These are phyloP conservation scores for Cryptoleucopteryx plumbea DNA, from an alignment of 2,113 vertebrate species.

Conservation along the genomic window DNA sequence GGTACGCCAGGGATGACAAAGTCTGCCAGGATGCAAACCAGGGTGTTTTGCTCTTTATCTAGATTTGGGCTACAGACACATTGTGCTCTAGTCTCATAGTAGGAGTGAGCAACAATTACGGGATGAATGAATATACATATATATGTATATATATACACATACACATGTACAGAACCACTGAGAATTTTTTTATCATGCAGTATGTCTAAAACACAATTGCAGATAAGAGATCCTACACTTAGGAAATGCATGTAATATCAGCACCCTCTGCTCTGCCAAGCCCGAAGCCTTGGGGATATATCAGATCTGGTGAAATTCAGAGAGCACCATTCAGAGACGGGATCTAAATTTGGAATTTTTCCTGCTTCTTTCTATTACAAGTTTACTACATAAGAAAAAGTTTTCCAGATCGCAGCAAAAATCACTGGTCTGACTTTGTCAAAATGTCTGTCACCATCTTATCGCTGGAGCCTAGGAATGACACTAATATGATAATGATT, in stretches of 20 bases:
- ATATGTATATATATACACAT: neutral
- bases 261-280: neutral
- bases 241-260: neutral
- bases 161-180: neutral
- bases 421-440: neutral
- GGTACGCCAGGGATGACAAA: neutral
- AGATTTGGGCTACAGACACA: neutral
- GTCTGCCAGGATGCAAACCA: neutral
- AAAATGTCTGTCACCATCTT: neutral
- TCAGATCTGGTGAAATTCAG: neutral
- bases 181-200: neutral
- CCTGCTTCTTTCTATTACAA: neutral
- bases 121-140: neutral
- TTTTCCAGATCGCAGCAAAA: neutral
- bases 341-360: neutral
- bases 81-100: neutral
- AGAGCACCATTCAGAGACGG: neutral
- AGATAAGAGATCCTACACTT: neutral
- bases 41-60: neutral
- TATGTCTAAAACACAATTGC: neutral
- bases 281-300: neutral
- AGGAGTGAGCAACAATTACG: neutral
- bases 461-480: neutral
- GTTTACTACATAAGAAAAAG: neutral
- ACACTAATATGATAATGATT: neutral